phyloP scores from a whole-genome alignment of 2,797 vertebrate species.

The Lateolabrax maculatus region DNA sequence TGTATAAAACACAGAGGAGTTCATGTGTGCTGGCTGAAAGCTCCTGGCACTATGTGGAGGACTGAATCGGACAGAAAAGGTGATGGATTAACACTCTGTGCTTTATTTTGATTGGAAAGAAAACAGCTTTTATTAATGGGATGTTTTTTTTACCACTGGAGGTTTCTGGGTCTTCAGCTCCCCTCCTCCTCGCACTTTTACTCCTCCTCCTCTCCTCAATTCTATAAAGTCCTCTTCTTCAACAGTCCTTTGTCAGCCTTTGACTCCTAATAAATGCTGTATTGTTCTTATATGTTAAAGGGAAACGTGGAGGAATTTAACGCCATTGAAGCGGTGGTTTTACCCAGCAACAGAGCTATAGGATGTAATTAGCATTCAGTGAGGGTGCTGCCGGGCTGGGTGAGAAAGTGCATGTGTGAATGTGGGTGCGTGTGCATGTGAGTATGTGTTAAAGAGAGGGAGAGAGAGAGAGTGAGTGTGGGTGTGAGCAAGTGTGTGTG shows the following conservation, averaged over 20 bases:
- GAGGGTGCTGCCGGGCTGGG: background rate
- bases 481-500: background rate
- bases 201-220: constrained; percentile 3
- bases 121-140: constrained; percentile 43
- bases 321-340: constrained; percentile 38
- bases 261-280: constrained; percentile 55
- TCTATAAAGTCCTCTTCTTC: constrained; percentile 26
- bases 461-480: background rate
- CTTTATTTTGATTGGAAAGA: constrained; percentile 36
- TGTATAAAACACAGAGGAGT: background rate
- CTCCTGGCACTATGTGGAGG: background rate
- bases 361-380: constrained; percentile 73
- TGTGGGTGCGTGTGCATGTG: background rate
- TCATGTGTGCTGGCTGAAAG: background rate
- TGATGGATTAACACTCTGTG: constrained; percentile 15
- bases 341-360: constrained; percentile 68
- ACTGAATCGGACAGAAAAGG: background rate
- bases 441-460: background rate
- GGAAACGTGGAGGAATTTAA: constrained; percentile 61
- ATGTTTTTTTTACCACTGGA: constrained; percentile 34
- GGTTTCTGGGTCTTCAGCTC: constrained; percentile 37
- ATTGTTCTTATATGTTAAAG: constrained; percentile 68
- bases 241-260: constrained; percentile 36
- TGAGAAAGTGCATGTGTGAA: constrained; percentile 8
- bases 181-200: background rate